Conservation (phyloP, 2,113 vertebrate genomes). For the Lepus timidus region DNA sequence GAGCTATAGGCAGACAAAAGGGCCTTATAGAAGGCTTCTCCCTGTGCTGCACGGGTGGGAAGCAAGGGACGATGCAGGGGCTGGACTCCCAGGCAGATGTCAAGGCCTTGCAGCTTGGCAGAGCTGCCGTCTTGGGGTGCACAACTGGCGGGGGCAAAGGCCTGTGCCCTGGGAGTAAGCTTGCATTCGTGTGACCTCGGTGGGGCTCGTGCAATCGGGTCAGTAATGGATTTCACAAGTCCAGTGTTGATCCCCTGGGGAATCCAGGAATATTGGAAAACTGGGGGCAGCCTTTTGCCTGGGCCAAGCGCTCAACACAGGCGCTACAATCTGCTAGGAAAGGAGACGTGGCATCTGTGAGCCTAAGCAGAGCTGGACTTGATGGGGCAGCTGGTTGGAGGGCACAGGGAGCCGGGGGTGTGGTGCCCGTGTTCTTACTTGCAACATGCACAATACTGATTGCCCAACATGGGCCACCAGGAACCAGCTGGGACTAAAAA, state of each 20-base stretch:
- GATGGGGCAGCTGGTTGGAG: neutral
- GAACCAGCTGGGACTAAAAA: neutral
- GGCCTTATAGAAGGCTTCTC: too few relatives aligned
- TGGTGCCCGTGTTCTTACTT: rapidly evolving
- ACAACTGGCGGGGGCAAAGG: neutral
- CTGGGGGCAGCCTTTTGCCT: neutral
- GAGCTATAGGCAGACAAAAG: too few relatives aligned
- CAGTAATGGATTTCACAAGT: neutral
- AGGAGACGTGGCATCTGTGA: neutral
- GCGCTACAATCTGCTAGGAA: neutral
- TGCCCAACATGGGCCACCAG: neutral
- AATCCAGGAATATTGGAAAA: neutral
- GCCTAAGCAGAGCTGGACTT: neutral
- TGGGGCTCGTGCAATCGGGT: neutral
- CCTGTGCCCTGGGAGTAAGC: neutral
- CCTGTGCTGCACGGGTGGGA: too few relatives aligned
- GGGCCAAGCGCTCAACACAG: neutral
- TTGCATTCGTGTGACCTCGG: neutral
- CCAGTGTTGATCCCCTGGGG: neutral
- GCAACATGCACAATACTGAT: neutral
- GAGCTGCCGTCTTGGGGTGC: too few relatives aligned
- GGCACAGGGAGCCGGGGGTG: too few relatives aligned
- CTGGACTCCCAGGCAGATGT: too few relatives aligned
- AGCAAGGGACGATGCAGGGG: too few relatives aligned
- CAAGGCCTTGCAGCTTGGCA: too few relatives aligned